A percentile compares a stretch with the other conserved stretches of the same genome.
phyloP scores from a whole-genome alignment of 1,140 invertebrate genomes.

The Drosophila athabasca region DNA sequence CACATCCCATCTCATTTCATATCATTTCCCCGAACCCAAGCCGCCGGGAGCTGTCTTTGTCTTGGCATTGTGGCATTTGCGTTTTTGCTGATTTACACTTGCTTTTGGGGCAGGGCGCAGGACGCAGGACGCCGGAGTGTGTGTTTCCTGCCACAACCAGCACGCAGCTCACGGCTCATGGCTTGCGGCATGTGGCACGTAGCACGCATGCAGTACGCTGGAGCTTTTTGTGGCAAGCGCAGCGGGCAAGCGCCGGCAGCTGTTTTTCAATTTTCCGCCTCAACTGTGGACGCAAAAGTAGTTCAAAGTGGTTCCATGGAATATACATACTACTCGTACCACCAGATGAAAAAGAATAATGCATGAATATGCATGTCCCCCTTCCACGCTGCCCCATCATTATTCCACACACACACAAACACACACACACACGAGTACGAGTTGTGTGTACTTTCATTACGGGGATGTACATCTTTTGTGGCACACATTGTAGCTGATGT shows the following conservation, averaged over 20 bases:
- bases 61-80: constrained; percentile 51
- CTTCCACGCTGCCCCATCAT: constrained; percentile 4
- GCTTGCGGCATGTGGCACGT: constrained; percentile 4
- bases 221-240: constrained; percentile 27
- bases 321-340: constrained; percentile 32
- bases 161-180: constrained; percentile 1
- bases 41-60: constrained; percentile 31
- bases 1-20: constrained; percentile 15
- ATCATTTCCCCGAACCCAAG: background rate
- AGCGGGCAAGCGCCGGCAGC: constrained; percentile 51
- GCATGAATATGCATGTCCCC: constrained; percentile 61
- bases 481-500: constrained; percentile 33
- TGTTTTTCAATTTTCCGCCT: constrained; percentile 80
- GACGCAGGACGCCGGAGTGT: background rate
- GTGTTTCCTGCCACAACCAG: constrained; percentile 34
- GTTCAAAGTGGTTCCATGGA: constrained; percentile 50
- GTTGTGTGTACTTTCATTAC: constrained; percentile 4
- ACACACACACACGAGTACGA: background rate
- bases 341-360: too few relatives aligned
- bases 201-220: constrained; percentile 50
- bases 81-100: constrained; percentile 74
- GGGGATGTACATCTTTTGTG: constrained; percentile 36
- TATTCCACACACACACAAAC: constrained; percentile 21
- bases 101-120: constrained; percentile 18
- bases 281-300: constrained; percentile 61